Conservation (phyloP, 1,140 invertebrate genomes). For the roundworm (Caenorhabditis elegans) region WBcel235 BX284603.4:13220001-13220500, state of each 20-base stretch:
- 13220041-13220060: neutral
- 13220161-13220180: neutral
- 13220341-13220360: neutral
- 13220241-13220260: too few species aligned
- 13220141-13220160: neutral
- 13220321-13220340: neutral
- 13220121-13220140: slow-evolving; percentile 2
- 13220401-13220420: too few species aligned
- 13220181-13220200: neutral
- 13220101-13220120: neutral
- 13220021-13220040: neutral
- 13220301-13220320: neutral
- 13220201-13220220: neutral
- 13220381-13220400: too few species aligned
- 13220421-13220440: too few species aligned
- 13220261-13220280: too few species aligned
- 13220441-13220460: too few species aligned
- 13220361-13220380: neutral
- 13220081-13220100: neutral
- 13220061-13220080: slow-evolving; percentile 4
- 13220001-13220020: too few species aligned
- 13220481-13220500: too few species aligned
- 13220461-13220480: too few species aligned
- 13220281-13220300: neutral
- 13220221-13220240: neutral